Base-by-base conservation (phyloP, 2,113 vertebrate genomes). In the Rallus limicola region DNA sequence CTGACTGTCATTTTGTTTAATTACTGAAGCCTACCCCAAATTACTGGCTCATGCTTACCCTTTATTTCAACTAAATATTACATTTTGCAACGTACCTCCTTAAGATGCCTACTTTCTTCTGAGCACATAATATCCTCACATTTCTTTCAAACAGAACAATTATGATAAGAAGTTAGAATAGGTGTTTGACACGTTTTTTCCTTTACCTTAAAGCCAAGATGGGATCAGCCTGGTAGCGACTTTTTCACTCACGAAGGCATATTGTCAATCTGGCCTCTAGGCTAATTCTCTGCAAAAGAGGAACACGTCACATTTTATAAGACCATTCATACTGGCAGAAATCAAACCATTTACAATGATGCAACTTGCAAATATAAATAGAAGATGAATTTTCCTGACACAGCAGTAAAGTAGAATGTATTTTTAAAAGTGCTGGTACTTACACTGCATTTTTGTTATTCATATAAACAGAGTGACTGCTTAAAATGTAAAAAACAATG, bases 311-410 rank as follows among this genome's bases (percentile, higher is more conserved):
- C 59, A 78, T 85, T 88, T 95, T 74, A 78, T 58, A 74, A 93
- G 38, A 70, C 46, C 13, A 90, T 70, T 84, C 46, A 63, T 2
- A 23, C 29, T 77, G 83, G 91, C 5, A 91, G 50, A 95, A 96
- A 93, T 78, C 33, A 52, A 93, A 80, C 23, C 4, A 31, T 50
- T 82, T 75, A 40, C 65, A 71, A 34, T 36, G 36, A 65, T 28
- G 58, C 17, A 84, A 89, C 60, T 58, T 84, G 62, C 62, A 96
- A 94, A 95, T 82, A 88, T 72, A 96, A 95, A 95, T 18, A 95
- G 86, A 94, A 92, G 42, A 82, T 2, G 1, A 7, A 7, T 72
- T 92, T 94, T 84, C 53, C 56, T 90, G 56, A 88, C 38, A 59
- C 19, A 65, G 62, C 52, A 68, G 59, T 17, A n/a, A 91, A 92